A percentile compares a stretch with the other conserved stretches of the same genome.
phyloP scores from a whole-genome alignment of 2,113 vertebrate genomes.

The Marmota monax region DNA sequence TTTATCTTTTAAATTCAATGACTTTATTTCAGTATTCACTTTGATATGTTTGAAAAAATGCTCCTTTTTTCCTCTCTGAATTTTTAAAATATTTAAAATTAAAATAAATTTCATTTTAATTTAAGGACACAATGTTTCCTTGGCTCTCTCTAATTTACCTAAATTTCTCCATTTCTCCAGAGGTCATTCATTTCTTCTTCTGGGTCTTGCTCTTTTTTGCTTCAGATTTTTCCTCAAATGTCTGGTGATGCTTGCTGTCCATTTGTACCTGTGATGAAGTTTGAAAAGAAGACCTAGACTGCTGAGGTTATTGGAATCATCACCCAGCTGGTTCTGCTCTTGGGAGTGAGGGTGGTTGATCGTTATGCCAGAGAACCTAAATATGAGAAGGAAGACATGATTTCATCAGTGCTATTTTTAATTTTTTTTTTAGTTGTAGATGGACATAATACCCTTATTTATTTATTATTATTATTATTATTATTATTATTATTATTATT shows the following conservation, averaged over 20 bases:
- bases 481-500: no score
- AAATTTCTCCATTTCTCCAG: not conserved
- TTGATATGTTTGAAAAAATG: constrained; percentile 17
- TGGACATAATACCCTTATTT: no score
- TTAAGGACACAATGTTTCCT: not conserved
- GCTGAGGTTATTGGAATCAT: not conserved
- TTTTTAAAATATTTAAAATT: not conserved
- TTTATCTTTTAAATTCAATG: constrained; percentile 12
- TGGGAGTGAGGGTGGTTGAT: not conserved
- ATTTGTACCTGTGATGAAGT: not conserved
- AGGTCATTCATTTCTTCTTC: not conserved
- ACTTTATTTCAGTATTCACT: constrained; percentile 8
- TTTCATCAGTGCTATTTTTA: not conserved
- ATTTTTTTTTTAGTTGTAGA: not conserved
- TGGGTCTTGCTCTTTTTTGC: not conserved
- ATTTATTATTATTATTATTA: no score
- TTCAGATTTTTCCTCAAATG: constrained; percentile 35
- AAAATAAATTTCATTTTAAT: not conserved
- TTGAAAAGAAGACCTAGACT: not conserved
- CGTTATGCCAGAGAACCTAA: not conserved
- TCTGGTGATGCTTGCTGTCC: not conserved
- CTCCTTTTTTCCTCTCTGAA: not conserved
- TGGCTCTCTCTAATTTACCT: not conserved
- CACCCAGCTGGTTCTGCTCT: not conserved
- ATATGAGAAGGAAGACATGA: not conserved